Base-by-base conservation (phyloP, 2,113 vertebrate genomes). In the Takifugu flavidus region DNA sequence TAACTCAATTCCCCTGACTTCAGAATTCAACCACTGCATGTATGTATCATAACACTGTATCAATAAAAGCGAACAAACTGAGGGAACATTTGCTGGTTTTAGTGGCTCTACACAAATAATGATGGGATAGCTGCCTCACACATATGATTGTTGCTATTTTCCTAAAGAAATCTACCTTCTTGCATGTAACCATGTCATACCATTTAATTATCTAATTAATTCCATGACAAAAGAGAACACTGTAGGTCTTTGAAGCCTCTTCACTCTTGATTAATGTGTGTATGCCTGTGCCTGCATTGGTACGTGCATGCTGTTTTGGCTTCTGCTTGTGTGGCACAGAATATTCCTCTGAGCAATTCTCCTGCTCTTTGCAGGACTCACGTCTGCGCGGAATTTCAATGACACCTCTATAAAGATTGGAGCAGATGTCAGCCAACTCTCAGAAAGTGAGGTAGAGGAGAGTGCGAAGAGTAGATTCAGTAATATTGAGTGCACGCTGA, bases 301-400 rank as follows among this genome's bases (percentile, higher is more conserved):
- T 49, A 53, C 29, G 45, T 55, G 42, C 10, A 2, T 34, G 49
- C 67, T 49, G 45, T 25, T 39, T 13, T 51, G 26, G 50, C 62
- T 49, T 69, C 25, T 80, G 59, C 70, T 63, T 80, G 64, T 80
- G 71, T 52, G 53, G 62, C 65, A 53, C 63, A 61, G 73, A 74
- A 83, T 67, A 75, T 80, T 80, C 72, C 74, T 83, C 67, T 65
- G 68, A 86, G 76, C 70, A 71, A 49, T 61, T 82, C 70, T 82
- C 61, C 64, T 77, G 61, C 78, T 59, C 75, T 79, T 80, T 72
- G 62, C 79, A 82, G 69, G 72, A 75, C 70, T 84, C 66, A 46
- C 60, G 67, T 72, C 80, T 87, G 79, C 69, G 59, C 75, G 79
- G 86, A 87, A 90, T 89, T 86, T 87, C 79, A 87, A 87, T 83